Percentiles rank a stretch among this genome's conserved stretches.
Conservation (phyloP, 2,113 vertebrate species). For the Hippocampus zosterae region DNA sequence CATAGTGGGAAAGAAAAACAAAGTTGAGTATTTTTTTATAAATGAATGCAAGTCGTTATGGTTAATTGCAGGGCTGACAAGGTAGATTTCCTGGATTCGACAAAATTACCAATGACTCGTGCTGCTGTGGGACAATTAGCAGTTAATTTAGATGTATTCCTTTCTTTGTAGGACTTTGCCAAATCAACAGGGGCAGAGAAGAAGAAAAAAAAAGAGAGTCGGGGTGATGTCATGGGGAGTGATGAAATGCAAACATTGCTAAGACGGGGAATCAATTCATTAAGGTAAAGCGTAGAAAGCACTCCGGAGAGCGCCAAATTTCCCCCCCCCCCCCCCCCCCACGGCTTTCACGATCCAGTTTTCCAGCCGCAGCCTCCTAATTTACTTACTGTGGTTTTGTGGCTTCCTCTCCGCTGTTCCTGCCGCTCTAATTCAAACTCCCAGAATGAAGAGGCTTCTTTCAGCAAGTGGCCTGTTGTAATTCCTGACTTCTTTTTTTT, state of each 20-base stretch:
- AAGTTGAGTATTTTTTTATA: background rate
- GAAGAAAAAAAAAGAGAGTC: background rate
- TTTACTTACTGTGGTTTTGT: slow-evolving; percentile 71
- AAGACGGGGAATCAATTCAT: slow-evolving; percentile 66
- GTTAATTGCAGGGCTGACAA: slow-evolving; percentile 11
- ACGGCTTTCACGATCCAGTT: slow-evolving; percentile 49
- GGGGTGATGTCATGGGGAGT: slow-evolving; percentile 46
- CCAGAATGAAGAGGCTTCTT: slow-evolving; percentile 62
- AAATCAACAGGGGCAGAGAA: slow-evolving; percentile 7
- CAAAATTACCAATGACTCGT: slow-evolving; percentile 5
- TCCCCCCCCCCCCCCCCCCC: slow-evolving; percentile 38
- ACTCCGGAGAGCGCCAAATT: slow-evolving; percentile 54
- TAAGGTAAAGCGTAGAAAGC: slow-evolving; percentile 59
- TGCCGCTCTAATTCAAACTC: slow-evolving; percentile 59
- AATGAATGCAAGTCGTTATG: background rate
- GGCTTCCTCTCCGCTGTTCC: slow-evolving; percentile 59
- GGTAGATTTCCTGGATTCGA: background rate
- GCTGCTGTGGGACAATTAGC: slow-evolving; percentile 10
- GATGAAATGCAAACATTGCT: slow-evolving; percentile 48
- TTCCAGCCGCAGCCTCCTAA: slow-evolving; percentile 61
- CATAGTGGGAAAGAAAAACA: background rate
- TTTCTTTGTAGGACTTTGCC: slow-evolving; percentile 6
- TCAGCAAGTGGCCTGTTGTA: slow-evolving; percentile 53
- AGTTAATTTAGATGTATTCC: slow-evolving; percentile 6
- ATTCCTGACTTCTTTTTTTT: slow-evolving; percentile 32